Evolutionary conservation across 2,797 vertebrate genomes (phyloP).

Genomic region (Eremophila alpestris): DNA sequence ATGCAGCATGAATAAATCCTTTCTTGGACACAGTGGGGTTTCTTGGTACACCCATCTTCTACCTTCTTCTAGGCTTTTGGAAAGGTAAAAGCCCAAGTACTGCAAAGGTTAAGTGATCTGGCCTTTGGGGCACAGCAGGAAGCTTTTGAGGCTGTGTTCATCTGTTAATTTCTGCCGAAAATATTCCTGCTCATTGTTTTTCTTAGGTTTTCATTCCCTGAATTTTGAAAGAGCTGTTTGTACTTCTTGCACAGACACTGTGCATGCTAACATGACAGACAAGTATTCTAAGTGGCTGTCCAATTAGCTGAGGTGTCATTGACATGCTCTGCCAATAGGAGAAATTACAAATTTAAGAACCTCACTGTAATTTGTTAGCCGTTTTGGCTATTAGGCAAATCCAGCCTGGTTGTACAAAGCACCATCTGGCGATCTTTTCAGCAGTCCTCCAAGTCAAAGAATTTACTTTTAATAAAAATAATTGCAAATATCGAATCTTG

Average conservation of each 20-base stretch:
- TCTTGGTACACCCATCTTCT: neutral
- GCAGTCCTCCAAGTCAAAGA: neutral
- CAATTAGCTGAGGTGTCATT: neutral
- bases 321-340: neutral
- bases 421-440: neutral
- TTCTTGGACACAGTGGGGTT: neutral
- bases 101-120: neutral
- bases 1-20: neutral
- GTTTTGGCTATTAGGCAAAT: neutral
- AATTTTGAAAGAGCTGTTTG: neutral
- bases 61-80: neutral
- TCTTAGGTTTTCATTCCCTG: neutral
- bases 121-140: neutral
- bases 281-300: neutral
- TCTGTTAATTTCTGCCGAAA: neutral
- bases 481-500: neutral
- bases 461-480: neutral
- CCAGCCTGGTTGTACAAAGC: neutral
- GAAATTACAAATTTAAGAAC: neutral
- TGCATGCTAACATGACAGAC: neutral
- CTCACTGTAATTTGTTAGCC: neutral
- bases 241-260: neutral
- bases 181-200: neutral
- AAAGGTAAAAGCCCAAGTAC: neutral
- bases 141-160: neutral